phyloP scores from a whole-genome alignment of 1,140 invertebrate species.

The Drosophila sp. region DNA sequence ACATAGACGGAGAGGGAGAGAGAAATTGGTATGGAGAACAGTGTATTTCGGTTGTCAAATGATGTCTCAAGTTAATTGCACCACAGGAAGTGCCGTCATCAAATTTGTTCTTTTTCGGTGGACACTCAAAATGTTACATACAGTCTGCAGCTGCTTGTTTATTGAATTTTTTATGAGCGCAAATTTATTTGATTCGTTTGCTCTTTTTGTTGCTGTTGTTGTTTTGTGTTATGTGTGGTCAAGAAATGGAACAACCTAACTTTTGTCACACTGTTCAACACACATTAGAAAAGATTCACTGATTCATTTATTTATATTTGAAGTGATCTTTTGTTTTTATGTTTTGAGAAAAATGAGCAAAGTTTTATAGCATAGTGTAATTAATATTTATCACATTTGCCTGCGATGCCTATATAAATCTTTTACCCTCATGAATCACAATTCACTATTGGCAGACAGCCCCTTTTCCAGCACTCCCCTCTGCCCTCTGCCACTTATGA shows the following conservation, averaged over 20 bases:
- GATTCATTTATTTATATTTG: neutral
- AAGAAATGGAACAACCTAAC: conserved; percentile 44
- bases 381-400: conserved; percentile 22
- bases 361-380: neutral
- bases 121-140: conserved; percentile 31
- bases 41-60: conserved; percentile 43
- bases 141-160: conserved; percentile 41
- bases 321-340: no score
- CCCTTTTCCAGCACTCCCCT: neutral
- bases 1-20: no score
- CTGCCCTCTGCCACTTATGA: neutral
- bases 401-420: conserved; percentile 54
- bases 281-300: neutral
- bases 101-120: conserved; percentile 43
- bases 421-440: conserved; percentile 53
- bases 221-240: conserved; percentile 48
- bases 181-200: conserved; percentile 58
- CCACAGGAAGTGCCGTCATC: conserved; percentile 72
- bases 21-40: conserved; percentile 6
- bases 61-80: conserved; percentile 64
- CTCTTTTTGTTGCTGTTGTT: conserved; percentile 42
- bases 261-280: conserved; percentile 17
- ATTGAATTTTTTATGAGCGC: conserved; percentile 43
- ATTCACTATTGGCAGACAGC: conserved; percentile 54
- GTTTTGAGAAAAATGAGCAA: neutral